Evolutionary conservation across 2,797 vertebrate species (phyloP), one percentile per base, ranked within the genome.

Genomic region (Pempheris klunzingeri): DNA sequence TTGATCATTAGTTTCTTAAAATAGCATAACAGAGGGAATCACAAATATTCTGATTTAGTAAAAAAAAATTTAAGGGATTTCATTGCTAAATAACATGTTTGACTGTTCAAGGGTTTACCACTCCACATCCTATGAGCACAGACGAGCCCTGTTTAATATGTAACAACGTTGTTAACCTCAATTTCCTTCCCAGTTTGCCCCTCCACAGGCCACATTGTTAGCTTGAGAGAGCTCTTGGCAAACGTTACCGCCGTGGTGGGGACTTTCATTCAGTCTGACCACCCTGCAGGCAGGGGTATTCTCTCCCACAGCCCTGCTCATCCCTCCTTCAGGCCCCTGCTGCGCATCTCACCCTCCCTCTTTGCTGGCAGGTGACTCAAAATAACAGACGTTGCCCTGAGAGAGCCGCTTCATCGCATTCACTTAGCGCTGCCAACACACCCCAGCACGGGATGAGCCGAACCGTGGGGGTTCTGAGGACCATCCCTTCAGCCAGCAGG

Each of bases 141-240:
- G 87, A 89, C 91, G 69, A 88, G 68, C 65, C 86, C 86, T 87
- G 73, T 90, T 92, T 94, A 93, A 91, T 92, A 93, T 91, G 88
- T 94, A 94, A 92, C 93, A 90, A 91, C 90, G 92, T 94, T 87
- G 90, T 93, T 95, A 96, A 94, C 95, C 95, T 95, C 95, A 93
- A 95, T 95, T 95, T 94, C 93, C 94, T 94, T 90, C 92, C 83
- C 87, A 71, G 86, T 84, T 92, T 88, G 87, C 87, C 89, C 91
- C 90, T 92, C 83, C 84, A 86, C 87, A 88, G 88, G 92, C 88
- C 70, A 82, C 84, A 89, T 78, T 90, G 88, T 93, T 91, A 93
- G 89, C 88, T 83, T 83, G 83, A 92, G 87, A 86, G 60, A 90
- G 87, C 85, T 92, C 90, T 92, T 94, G 93, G 93, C 93, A 94